Evolutionary conservation across 2,113 vertebrate species (phyloP).

Genomic region (Dipodomys ordii): DNA sequence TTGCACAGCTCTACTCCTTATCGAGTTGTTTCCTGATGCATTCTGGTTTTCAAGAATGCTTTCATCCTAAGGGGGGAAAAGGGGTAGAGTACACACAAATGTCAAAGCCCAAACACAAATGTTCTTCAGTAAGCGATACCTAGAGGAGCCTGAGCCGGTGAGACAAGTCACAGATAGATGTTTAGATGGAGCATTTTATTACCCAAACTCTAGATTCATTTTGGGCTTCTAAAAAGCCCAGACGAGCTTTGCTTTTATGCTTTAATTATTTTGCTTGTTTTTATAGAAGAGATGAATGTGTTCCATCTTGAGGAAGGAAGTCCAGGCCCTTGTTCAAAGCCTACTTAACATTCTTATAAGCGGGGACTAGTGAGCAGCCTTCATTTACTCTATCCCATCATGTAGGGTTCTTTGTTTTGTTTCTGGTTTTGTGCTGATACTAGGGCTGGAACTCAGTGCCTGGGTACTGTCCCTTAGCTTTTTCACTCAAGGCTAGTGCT

Average conservation of each 20-base stretch:
- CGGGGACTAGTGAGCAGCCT: not conserved
- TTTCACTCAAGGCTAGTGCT: too few species aligned
- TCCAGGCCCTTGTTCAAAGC: accelerated
- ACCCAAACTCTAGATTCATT: not conserved
- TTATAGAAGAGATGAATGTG: not conserved
- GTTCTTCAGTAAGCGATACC: not conserved
- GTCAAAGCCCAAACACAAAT: not conserved
- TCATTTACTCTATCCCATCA: not conserved
- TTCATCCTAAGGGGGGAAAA: slow-evolving; percentile 9
- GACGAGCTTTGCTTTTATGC: not conserved
- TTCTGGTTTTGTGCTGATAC: too few species aligned
- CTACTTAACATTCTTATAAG: not conserved
- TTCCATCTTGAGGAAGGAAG: not conserved
- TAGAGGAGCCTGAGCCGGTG: not conserved
- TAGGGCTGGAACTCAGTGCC: too few species aligned
- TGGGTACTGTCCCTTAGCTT: too few species aligned
- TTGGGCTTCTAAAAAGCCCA: not conserved
- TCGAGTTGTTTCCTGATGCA: not conserved
- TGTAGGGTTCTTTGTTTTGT: too few species aligned
- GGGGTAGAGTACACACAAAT: slow-evolving; percentile 59
- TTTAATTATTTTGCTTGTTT: not conserved
- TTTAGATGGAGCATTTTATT: not conserved
- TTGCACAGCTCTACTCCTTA: slow-evolving; percentile 59
- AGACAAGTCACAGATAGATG: not conserved
- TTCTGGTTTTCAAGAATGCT: slow-evolving; percentile 29